Evolutionary conservation across 2,113 vertebrate species (phyloP).

Genomic region (Patagioenas fasciata): DNA sequence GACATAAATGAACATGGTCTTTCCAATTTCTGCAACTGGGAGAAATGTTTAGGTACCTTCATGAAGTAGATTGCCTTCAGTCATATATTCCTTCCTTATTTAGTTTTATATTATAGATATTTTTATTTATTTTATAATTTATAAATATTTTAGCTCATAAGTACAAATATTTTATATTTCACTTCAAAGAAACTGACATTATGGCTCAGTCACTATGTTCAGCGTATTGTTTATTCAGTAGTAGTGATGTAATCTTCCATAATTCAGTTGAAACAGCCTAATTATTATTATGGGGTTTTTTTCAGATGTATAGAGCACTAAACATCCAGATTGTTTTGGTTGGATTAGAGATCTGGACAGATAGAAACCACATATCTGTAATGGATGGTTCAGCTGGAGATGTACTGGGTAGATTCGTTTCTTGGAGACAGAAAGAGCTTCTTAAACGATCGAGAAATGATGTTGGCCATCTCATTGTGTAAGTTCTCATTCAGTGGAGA

Average conservation of each 20-base stretch:
- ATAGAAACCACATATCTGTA: constrained; percentile 76
- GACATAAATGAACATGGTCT: not conserved
- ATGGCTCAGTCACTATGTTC: not conserved
- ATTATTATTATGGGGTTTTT: not conserved
- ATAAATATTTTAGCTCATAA: not conserved
- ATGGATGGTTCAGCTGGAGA: constrained; percentile 61
- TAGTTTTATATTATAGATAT: not conserved
- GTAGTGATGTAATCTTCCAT: not conserved
- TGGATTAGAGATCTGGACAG: constrained; percentile 81
- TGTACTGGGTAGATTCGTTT: constrained; percentile 78
- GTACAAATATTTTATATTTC: not conserved
- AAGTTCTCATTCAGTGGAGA: constrained; percentile 18
- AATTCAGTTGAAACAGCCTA: not conserved
- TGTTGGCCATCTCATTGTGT: constrained; percentile 84
- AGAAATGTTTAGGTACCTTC: not conserved
- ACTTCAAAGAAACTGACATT: not conserved
- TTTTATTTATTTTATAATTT: not conserved
- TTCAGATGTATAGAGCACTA: constrained; percentile 81
- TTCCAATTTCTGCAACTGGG: not conserved
- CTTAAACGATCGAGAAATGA: constrained; percentile 74
- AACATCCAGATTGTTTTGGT: constrained; percentile 85
- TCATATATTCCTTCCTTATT: not conserved
- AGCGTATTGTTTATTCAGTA: not conserved
- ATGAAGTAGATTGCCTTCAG: not conserved
- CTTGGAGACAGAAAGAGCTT: constrained; percentile 75